Evolutionary conservation across 2,797 vertebrate genomes (phyloP).

Genomic region (Enteromius anoplus): DNA sequence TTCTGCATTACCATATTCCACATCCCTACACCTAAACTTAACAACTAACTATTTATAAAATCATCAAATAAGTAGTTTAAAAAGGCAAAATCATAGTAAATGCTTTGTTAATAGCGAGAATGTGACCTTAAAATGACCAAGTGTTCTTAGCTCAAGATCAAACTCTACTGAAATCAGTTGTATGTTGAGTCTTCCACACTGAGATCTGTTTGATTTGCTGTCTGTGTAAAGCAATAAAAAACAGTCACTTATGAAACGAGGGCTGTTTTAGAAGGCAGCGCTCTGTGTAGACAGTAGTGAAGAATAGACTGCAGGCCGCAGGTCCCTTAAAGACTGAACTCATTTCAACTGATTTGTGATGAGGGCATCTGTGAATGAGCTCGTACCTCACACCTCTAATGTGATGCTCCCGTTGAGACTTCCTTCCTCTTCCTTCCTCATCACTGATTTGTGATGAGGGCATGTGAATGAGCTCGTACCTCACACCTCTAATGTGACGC

Average conservation of each 20-base stretch:
- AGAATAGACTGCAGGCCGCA: neutral
- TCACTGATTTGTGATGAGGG: too few relatives aligned
- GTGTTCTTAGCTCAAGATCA: neutral
- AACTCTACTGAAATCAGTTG: neutral
- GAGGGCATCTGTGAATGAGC: slow-evolving; percentile 60
- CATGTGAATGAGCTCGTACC: too few relatives aligned
- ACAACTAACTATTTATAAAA: neutral
- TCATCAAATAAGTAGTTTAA: neutral
- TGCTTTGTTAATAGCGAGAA: neutral
- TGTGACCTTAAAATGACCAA: neutral
- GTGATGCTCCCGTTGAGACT: slow-evolving; percentile 54
- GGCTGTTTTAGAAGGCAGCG: neutral
- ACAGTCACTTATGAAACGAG: neutral
- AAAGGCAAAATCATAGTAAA: neutral
- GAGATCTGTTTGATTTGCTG: neutral
- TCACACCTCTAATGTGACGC: too few relatives aligned
- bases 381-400: slow-evolving; percentile 55
- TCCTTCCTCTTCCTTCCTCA: slow-evolving; percentile 47
- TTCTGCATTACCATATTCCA: too few relatives aligned
- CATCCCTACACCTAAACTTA: neutral
- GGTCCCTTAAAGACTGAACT: slow-evolving; percentile 19
- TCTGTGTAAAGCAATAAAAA: neutral
- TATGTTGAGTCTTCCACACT: neutral
- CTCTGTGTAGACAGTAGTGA: neutral
- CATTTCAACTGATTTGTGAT: slow-evolving; percentile 48